phyloP scores from a whole-genome alignment of 2,113 vertebrate species.

The Ptilorrhoa leucosticta region DNA sequence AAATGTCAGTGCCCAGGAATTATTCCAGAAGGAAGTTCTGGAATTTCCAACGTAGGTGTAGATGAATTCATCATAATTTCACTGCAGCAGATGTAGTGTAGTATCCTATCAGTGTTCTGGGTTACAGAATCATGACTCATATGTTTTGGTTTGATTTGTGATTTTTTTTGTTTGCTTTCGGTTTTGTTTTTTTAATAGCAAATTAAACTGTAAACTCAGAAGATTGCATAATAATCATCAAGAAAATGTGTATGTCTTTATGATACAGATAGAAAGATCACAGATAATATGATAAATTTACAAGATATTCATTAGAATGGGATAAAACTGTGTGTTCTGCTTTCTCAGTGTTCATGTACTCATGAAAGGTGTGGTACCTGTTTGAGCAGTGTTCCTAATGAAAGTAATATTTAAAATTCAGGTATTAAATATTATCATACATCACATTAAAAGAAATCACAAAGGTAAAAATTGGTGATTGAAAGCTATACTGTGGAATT shows the following conservation, averaged over 20 bases:
- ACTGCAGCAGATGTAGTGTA: background rate
- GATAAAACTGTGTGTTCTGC: background rate
- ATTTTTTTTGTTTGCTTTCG: background rate
- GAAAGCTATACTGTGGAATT: background rate
- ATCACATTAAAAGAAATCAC: background rate
- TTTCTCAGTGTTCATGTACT: background rate
- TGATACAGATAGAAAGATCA: background rate
- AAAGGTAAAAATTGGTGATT: background rate
- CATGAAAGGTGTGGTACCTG: background rate
- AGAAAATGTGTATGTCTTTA: background rate
- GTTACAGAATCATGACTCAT: background rate
- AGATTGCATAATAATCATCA: background rate
- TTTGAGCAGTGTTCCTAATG: background rate
- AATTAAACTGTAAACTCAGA: background rate
- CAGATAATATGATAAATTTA: background rate
- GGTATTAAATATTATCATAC: background rate
- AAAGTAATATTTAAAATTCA: background rate
- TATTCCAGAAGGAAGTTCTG: background rate
- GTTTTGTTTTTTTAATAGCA: background rate
- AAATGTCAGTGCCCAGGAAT: background rate
- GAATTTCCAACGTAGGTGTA: background rate
- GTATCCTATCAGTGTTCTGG: background rate
- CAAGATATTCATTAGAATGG: background rate
- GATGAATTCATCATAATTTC: background rate
- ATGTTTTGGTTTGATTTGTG: background rate